Conservation (phyloP, 2,113 vertebrate genomes). For the Ceyx margarethae region DNA sequence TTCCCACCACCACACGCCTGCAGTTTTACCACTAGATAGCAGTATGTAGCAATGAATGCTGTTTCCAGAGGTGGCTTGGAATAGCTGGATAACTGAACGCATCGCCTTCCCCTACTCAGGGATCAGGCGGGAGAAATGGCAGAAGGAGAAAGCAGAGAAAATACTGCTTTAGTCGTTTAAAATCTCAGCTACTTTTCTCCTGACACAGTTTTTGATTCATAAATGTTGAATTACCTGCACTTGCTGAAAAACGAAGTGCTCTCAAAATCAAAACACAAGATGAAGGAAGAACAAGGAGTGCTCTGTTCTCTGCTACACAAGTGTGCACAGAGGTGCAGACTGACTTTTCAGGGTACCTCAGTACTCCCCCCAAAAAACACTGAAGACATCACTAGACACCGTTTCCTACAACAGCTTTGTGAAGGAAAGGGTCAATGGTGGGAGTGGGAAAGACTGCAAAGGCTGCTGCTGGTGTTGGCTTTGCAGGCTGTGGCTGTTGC, state of each 20-base stretch:
- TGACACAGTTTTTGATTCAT: background rate
- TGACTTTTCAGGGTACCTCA: background rate
- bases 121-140: background rate
- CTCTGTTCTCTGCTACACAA: background rate
- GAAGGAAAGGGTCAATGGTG: background rate
- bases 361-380: background rate
- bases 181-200: background rate
- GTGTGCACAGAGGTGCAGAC: background rate
- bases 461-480: background rate
- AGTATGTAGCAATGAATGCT: slow-evolving; percentile 13
- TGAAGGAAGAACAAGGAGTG: background rate
- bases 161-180: background rate
- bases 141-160: background rate
- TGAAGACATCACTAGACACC: background rate
- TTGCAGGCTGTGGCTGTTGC: fast-evolving
- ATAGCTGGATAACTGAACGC: fast-evolving
- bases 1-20: background rate
- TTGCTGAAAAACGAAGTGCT: background rate
- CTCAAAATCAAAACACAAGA: background rate
- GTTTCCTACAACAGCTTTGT: background rate
- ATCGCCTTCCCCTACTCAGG: fast-evolving
- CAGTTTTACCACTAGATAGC: slow-evolving; percentile 49
- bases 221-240: background rate
- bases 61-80: background rate
- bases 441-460: background rate